Conservation (phyloP, 1,140 invertebrate genomes). For the Augochlora pura region DNA sequence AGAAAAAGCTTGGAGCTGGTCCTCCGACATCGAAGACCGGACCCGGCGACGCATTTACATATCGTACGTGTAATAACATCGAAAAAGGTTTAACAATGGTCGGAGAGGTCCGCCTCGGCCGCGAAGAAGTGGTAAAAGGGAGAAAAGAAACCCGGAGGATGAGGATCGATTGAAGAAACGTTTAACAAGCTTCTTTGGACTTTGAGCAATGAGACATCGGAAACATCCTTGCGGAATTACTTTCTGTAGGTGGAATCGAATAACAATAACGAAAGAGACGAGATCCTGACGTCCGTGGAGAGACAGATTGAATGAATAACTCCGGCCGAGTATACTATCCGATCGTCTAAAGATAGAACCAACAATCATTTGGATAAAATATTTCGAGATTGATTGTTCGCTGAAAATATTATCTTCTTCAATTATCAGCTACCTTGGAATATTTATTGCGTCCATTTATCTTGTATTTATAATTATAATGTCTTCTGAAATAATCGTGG, state of each 20-base stretch:
- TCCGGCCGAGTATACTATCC: not conserved
- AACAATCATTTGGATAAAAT: not conserved
- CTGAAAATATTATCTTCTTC: not conserved
- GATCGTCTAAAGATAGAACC: not conserved
- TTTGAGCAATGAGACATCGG: constrained; percentile 8
- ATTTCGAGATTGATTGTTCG: not conserved
- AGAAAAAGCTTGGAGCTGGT: constrained; percentile 55
- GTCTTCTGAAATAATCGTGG: too few species aligned
- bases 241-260: constrained; percentile 10
- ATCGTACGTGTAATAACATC: constrained; percentile 67
- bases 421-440: too few species aligned
- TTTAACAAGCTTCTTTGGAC: constrained; percentile 40
- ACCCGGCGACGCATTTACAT: constrained; percentile 66
- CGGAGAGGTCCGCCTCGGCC: constrained; percentile 27
- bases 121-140: constrained; percentile 32
- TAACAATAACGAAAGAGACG: not conserved
- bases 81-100: constrained; percentile 67
- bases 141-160: not conserved
- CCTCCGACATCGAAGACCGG: constrained; percentile 63
- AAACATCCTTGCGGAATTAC: constrained; percentile 6
- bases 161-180: constrained; percentile 29
- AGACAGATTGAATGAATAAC: not conserved
- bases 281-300: not conserved
- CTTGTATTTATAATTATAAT: too few species aligned
- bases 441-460: too few species aligned